Evolutionary conservation across 2,888 invertebrate genomes (phyloP).

Genomic region (Cantharis lateralis): DNA sequence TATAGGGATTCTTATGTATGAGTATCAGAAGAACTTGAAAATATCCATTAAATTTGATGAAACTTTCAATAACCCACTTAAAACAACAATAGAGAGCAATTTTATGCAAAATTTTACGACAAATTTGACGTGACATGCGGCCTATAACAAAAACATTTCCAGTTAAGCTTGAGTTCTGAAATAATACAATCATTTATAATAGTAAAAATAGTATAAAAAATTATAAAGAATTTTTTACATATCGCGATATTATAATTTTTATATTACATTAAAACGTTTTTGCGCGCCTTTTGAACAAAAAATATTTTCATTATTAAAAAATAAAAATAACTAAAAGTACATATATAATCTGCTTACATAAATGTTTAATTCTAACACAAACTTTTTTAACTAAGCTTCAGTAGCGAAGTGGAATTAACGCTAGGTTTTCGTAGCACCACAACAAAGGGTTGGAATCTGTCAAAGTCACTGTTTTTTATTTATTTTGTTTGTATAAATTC

Average conservation of each 20-base stretch:
- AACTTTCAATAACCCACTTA: not conserved
- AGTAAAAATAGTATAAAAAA: not conserved
- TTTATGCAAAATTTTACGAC: not conserved
- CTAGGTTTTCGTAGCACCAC: slow-evolving; percentile 1
- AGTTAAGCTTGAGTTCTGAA: not conserved
- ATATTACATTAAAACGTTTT: not conserved
- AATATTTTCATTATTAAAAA: not conserved
- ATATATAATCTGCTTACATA: slow-evolving; percentile 4
- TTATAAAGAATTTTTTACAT: not conserved
- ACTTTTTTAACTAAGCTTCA: slow-evolving; percentile 5
- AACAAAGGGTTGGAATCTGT: slow-evolving; percentile 4
- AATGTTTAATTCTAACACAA: slow-evolving; percentile 3
- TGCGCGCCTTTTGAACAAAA: not conserved
- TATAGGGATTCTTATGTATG: not conserved
- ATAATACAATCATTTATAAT: not conserved
- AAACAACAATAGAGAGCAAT: not conserved
- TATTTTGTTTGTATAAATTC: slow-evolving; percentile 4
- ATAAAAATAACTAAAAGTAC: slow-evolving; percentile 2
- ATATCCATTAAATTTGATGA: not conserved
- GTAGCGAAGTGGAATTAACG: slow-evolving; percentile 4
- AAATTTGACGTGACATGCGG: not conserved
- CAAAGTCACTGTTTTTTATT: slow-evolving; percentile 4
- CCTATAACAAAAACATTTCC: not conserved
- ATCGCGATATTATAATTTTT: not conserved
- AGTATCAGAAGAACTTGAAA: not conserved